Evolutionary conservation across 2,888 invertebrate genomes (phyloP).

Genomic region (Dione vanillae): DNA sequence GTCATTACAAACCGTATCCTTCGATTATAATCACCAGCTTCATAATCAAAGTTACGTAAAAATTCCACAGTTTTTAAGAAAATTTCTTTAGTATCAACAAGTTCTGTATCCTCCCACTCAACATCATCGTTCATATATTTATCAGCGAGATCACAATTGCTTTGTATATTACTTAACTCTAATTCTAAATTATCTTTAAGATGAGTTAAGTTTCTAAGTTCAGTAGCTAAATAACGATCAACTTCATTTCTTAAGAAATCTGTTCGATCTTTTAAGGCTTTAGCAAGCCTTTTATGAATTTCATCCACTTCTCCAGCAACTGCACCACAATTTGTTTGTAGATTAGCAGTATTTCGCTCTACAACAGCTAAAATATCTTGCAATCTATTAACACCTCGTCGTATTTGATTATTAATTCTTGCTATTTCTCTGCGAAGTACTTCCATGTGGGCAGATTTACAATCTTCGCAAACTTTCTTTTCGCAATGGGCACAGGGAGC

Average conservation of each 20-base stretch:
- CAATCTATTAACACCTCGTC: slow-evolving; percentile 93
- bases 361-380: slow-evolving; percentile 93
- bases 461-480: slow-evolving; percentile 97
- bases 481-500: slow-evolving; percentile 97
- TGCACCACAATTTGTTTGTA: slow-evolving; percentile 95
- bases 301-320: slow-evolving; percentile 98
- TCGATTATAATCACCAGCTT: slow-evolving; percentile 94
- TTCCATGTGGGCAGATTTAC: slow-evolving; percentile 98
- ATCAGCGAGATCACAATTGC: slow-evolving; percentile 98
- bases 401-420: slow-evolving; percentile 94
- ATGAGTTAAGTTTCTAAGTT: slow-evolving; percentile 92
- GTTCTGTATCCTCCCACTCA: slow-evolving; percentile 96
- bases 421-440: slow-evolving; percentile 95
- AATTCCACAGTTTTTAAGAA: slow-evolving; percentile 98
- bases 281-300: slow-evolving; percentile 93
- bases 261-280: slow-evolving; percentile 95
- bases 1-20: slow-evolving; percentile 94
- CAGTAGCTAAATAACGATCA: slow-evolving; percentile 95
- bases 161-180: slow-evolving; percentile 97
- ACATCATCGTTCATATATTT: slow-evolving; percentile 96
- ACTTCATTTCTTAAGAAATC: slow-evolving; percentile 94
- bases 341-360: slow-evolving; percentile 94
- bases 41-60: slow-evolving; percentile 96
- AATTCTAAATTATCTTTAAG: slow-evolving; percentile 97
- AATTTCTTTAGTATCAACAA: slow-evolving; percentile 97